These are phyloP conservation scores for Rosalia funebris DNA, from an alignment of 2,888 invertebrate species.

Conservation along the genomic window DNA sequence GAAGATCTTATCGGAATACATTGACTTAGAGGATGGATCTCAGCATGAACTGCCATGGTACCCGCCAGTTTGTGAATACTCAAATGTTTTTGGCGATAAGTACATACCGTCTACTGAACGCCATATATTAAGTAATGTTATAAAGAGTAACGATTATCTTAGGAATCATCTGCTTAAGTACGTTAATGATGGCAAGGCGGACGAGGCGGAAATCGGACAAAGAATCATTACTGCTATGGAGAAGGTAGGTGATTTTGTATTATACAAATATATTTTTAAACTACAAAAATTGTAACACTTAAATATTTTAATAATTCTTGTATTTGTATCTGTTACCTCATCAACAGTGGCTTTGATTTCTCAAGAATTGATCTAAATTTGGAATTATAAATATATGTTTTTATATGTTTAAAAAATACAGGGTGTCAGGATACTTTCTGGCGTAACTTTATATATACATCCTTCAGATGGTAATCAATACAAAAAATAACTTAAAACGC, in stretches of 20 bases:
- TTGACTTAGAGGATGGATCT: constrained; percentile 69
- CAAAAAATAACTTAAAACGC: too few relatives aligned
- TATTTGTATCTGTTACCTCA: too few relatives aligned
- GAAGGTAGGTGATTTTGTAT: constrained; percentile 70
- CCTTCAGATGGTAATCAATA: too few relatives aligned
- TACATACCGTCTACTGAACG: constrained; percentile 60
- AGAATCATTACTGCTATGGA: constrained; percentile 78
- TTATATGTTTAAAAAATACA: too few relatives aligned
- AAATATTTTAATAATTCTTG: too few relatives aligned
- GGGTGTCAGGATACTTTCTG: too few relatives aligned
- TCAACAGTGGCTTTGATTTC: too few relatives aligned
- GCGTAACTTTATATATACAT: too few relatives aligned
- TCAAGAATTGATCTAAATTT: too few relatives aligned
- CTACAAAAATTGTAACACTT: too few relatives aligned
- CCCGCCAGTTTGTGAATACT: constrained; percentile 73
- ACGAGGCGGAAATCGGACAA: constrained; percentile 81
- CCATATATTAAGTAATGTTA: constrained; percentile 48
- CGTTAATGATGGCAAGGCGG: constrained; percentile 59
- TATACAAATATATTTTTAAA: too few relatives aligned
- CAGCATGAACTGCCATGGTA: constrained; percentile 82
- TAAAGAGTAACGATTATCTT: constrained; percentile 54
- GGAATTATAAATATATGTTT: too few relatives aligned
- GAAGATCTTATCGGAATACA: constrained; percentile 69
- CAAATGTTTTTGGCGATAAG: constrained; percentile 57
- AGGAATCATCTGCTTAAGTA: constrained; percentile 57